These are phyloP conservation scores for Acanthurus lineatus DNA, from an alignment of 2,797 vertebrate genomes.

Conservation along the genomic window DNA sequence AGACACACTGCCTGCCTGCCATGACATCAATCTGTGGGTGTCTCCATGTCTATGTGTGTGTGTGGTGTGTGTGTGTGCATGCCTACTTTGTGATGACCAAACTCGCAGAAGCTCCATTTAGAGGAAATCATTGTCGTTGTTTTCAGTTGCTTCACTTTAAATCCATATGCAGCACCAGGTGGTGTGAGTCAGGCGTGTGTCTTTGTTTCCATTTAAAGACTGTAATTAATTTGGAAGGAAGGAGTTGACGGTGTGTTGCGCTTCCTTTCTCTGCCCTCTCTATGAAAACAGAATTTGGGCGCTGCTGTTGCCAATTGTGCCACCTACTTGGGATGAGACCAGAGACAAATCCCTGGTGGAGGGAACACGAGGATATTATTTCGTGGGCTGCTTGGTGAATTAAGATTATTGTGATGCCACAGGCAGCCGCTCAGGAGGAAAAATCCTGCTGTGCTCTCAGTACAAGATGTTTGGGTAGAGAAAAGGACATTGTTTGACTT, in stretches of 20 bases:
- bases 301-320: constrained; percentile 52
- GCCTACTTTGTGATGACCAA: neutral
- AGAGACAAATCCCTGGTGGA: constrained; percentile 51
- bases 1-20: constrained; percentile 45
- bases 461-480: constrained; percentile 47
- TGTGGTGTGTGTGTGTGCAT: constrained; percentile 6
- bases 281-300: constrained; percentile 45
- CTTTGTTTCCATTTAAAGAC: constrained; percentile 47
- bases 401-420: constrained; percentile 57
- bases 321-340: constrained; percentile 52
- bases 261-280: constrained; percentile 44
- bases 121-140: constrained; percentile 30
- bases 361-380: constrained; percentile 54
- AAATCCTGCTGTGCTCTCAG: constrained; percentile 37
- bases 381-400: constrained; percentile 51
- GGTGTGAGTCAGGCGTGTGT: constrained; percentile 5
- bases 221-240: constrained; percentile 65
- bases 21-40: constrained; percentile 32
- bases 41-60: constrained; percentile 1
- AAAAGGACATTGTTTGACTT: constrained; percentile 56
- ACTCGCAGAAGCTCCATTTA: constrained; percentile 9
- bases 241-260: constrained; percentile 44
- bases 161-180: constrained; percentile 40
- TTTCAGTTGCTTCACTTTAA: constrained; percentile 22
- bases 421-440: constrained; percentile 43